phyloP scores from a whole-genome alignment of 1,140 invertebrate genomes.

The Berghia stephanieae region DNA sequence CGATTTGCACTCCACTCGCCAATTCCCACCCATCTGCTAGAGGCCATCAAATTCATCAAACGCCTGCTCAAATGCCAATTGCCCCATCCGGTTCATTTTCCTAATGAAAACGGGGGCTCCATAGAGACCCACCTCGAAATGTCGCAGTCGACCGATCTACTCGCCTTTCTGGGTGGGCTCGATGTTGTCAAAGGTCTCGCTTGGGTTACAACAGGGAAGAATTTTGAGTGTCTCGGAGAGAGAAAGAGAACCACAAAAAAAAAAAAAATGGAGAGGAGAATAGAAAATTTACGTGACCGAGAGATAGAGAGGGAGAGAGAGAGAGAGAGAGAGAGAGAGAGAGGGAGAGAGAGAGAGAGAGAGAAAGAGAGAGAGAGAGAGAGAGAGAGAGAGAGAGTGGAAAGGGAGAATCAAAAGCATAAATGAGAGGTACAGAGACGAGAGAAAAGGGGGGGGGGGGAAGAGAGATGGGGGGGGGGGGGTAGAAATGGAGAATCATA shows the following conservation, averaged over 20 bases:
- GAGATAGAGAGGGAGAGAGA: conserved; percentile 26
- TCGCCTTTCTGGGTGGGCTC: too few species aligned
- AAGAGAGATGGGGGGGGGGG: neutral
- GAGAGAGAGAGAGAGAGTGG: neutral
- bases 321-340: conserved; percentile 27
- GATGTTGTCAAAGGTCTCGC: too few species aligned
- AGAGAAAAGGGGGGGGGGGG: neutral
- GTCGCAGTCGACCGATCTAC: too few species aligned
- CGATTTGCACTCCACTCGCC: too few species aligned
- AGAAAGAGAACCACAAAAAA: neutral
- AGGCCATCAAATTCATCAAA: too few species aligned
- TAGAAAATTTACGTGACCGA: neutral
- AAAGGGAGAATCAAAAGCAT: neutral
- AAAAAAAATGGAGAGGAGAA: neutral
- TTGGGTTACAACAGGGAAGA: neutral
- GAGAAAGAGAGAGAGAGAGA: neutral
- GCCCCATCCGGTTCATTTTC: too few species aligned
- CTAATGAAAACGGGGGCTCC: too few species aligned
- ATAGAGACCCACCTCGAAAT: too few species aligned
- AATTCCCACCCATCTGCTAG: too few species aligned
- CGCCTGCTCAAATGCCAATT: too few species aligned
- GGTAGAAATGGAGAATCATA: neutral
- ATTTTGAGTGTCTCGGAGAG: neutral
- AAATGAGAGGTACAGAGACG: neutral
- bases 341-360: conserved; percentile 29